phyloP scores from a whole-genome alignment of 1,140 invertebrate species.

The Arctopsyche grandis region DNA sequence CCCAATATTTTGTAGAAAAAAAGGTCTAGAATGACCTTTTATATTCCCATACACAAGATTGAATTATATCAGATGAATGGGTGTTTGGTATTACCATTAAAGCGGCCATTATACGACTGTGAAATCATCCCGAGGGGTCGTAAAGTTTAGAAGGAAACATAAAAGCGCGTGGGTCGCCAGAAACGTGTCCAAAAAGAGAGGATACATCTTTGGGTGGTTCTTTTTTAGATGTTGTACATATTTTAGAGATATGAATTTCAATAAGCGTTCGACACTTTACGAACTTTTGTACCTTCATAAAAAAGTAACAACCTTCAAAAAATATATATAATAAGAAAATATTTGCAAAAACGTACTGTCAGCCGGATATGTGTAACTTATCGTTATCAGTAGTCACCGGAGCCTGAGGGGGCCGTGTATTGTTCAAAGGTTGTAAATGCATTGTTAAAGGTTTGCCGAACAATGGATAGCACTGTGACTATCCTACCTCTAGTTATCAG shows the following conservation, averaged over 20 bases:
- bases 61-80: slow-evolving; percentile 45
- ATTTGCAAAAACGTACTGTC: too few species aligned
- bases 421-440: too few species aligned
- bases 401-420: too few species aligned
- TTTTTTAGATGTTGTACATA: not conserved
- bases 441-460: too few species aligned
- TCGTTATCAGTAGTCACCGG: too few species aligned
- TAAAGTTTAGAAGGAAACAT: slow-evolving; percentile 48
- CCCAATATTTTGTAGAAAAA: not conserved
- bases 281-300: not conserved
- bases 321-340: too few species aligned
- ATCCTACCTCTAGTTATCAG: too few species aligned
- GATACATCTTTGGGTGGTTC: not conserved
- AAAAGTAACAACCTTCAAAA: too few species aligned
- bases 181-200: not conserved
- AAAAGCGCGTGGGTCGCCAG: slow-evolving; percentile 46
- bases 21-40: slow-evolving; percentile 43
- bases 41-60: slow-evolving; percentile 47
- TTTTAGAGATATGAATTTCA: slow-evolving; percentile 21
- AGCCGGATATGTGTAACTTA: too few species aligned
- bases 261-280: slow-evolving; percentile 20
- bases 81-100: slow-evolving; percentile 48
- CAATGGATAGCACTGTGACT: too few species aligned
- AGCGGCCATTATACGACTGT: slow-evolving; percentile 47
- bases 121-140: slow-evolving; percentile 44